Conservation (phyloP, 2,888 invertebrate genomes). For the Choristoneura rosaceana region DNA sequence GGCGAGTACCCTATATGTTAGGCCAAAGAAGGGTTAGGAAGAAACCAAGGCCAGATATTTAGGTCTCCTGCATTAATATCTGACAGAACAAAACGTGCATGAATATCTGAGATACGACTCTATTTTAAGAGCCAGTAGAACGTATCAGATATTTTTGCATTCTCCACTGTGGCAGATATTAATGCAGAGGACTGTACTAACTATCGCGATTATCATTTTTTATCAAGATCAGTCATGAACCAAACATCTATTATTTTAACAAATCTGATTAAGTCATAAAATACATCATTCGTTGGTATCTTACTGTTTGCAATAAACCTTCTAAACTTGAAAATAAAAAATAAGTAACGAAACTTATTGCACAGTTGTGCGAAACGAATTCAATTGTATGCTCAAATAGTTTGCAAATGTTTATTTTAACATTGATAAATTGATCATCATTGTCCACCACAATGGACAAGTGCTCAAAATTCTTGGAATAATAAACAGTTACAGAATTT, state of each 20-base stretch:
- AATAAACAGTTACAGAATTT: no score
- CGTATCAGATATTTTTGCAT: no score
- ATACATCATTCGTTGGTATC: not conserved
- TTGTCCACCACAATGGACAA: no score
- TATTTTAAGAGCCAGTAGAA: no score
- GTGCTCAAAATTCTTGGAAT: no score
- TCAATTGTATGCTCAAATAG: not conserved
- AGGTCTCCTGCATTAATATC: no score
- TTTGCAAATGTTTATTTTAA: slow-evolving; percentile 3
- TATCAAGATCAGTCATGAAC: not conserved
- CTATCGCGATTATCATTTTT: not conserved
- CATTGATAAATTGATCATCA: not conserved
- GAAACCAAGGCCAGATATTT: not conserved
- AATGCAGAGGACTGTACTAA: not conserved
- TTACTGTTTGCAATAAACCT: not conserved
- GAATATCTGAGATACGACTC: no score
- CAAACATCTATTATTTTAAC: not conserved
- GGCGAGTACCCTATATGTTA: not conserved
- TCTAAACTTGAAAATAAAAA: slow-evolving; percentile 6
- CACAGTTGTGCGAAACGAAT: not conserved
- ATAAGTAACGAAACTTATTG: slow-evolving; percentile 1
- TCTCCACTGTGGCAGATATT: no score
- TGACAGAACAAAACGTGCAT: no score
- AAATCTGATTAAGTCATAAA: not conserved
- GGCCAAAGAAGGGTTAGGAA: not conserved